Conservation (phyloP, 2,113 vertebrate genomes). For the Tauraco erythrolophus region DNA sequence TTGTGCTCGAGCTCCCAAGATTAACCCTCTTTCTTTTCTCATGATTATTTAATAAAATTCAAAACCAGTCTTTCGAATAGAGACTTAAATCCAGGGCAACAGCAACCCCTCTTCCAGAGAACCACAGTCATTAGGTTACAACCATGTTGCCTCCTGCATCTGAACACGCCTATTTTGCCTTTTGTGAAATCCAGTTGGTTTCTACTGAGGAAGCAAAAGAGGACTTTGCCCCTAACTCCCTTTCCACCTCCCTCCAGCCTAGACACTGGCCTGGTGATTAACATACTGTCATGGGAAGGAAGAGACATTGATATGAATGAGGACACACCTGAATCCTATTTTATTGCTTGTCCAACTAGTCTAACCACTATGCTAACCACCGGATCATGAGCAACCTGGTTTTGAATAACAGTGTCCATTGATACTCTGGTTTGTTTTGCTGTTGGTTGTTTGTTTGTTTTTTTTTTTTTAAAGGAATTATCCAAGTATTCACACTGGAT, state of each 20-base stretch:
- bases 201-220: not conserved
- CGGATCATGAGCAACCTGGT: not conserved
- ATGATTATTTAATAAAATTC: not conserved
- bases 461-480: not conserved
- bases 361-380: slow-evolving; percentile 24
- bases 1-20: not conserved
- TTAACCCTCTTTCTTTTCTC: not conserved
- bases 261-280: not conserved
- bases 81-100: not conserved
- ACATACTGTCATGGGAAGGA: slow-evolving; percentile 26
- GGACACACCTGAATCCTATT: slow-evolving; percentile 23
- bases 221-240: not conserved
- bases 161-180: not conserved
- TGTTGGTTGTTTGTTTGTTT: too few species aligned
- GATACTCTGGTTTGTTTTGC: not conserved
- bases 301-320: slow-evolving; percentile 9
- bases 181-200: not conserved
- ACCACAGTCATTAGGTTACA: not conserved
- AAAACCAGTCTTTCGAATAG: not conserved
- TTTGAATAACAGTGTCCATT: not conserved
- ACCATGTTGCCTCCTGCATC: not conserved
- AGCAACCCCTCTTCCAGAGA: not conserved
- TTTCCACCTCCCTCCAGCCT: not conserved
- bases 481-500: not conserved
- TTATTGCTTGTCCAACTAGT: slow-evolving; percentile 12